Evolutionary conservation across 2,888 invertebrate species (phyloP).

Genomic region (Dryocosmus kuriphilus): DNA sequence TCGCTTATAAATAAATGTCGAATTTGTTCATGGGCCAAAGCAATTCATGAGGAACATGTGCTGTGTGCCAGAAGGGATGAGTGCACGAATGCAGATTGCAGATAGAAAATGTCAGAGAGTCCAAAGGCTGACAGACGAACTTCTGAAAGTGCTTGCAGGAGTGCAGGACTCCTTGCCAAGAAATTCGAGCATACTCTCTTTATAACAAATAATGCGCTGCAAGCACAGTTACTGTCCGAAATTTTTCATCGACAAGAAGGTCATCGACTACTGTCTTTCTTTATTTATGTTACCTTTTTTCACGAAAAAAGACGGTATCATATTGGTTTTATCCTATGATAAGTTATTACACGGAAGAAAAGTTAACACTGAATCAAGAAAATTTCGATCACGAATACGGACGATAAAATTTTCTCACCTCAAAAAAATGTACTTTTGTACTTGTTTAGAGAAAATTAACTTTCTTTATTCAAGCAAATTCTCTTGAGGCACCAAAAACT

Average conservation of each 20-base stretch:
- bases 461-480: too few species aligned
- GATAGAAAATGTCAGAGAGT: slow-evolving; percentile 40
- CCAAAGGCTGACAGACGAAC: slow-evolving; percentile 22
- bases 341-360: too few species aligned
- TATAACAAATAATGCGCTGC: not conserved
- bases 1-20: slow-evolving; percentile 34
- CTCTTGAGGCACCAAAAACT: too few species aligned
- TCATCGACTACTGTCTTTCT: slow-evolving; percentile 1
- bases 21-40: slow-evolving; percentile 34
- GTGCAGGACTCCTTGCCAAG: slow-evolving; percentile 8
- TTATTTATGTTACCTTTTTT: not conserved
- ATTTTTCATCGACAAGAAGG: slow-evolving; percentile 13
- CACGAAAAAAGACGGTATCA: too few species aligned
- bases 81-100: slow-evolving; percentile 29
- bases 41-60: not conserved
- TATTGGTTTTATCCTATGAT: not conserved
- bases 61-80: slow-evolving; percentile 28
- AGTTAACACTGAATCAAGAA: too few species aligned
- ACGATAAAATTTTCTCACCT: too few species aligned
- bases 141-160: slow-evolving; percentile 30
- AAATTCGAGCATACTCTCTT: slow-evolving; percentile 17
- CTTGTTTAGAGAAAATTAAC: too few species aligned
- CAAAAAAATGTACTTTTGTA: too few species aligned
- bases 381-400: too few species aligned
- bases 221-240: slow-evolving; percentile 33